Conservation (phyloP, 2,113 vertebrate species). For the Sinocyclocheilus rhinocerous region DNA sequence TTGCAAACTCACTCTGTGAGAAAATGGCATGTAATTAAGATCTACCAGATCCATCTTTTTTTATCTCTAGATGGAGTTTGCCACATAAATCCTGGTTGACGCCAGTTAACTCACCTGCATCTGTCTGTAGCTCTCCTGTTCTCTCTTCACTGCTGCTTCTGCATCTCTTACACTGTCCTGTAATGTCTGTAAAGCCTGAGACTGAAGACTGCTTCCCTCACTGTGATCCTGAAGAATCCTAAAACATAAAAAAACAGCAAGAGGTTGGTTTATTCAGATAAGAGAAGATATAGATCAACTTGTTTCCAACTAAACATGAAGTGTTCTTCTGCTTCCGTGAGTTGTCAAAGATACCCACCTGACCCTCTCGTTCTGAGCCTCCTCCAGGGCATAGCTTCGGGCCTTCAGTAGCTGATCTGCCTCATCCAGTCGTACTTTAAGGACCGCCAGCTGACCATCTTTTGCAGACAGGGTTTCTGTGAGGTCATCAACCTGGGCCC, state of each 20-base stretch:
- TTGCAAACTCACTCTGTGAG: constrained; percentile 82
- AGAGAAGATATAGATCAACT: background rate
- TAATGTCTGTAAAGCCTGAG: constrained; percentile 87
- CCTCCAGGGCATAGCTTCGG: constrained; percentile 86
- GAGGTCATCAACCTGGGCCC: constrained; percentile 88
- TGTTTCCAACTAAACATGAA: background rate
- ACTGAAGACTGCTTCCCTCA: constrained; percentile 90
- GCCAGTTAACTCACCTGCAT: constrained; percentile 83
- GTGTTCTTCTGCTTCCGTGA: background rate
- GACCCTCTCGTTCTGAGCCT: constrained; percentile 85
- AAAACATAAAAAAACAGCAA: background rate
- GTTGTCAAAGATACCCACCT: constrained; percentile 72
- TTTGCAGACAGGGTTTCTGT: constrained; percentile 89
- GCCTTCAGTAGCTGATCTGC: constrained; percentile 90
- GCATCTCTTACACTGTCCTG: constrained; percentile 89
- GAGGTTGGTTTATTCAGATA: background rate
- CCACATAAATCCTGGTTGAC: background rate
- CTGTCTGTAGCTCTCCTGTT: constrained; percentile 89
- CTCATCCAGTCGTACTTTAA: constrained; percentile 91
- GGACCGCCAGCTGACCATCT: constrained; percentile 92
- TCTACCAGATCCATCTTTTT: background rate
- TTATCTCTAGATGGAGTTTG: background rate
- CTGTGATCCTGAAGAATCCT: constrained; percentile 91
- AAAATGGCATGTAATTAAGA: background rate
- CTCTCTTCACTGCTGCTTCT: constrained; percentile 81